Conservation (phyloP, 1,140 invertebrate genomes). For the Harlomillsia oculata region DNA sequence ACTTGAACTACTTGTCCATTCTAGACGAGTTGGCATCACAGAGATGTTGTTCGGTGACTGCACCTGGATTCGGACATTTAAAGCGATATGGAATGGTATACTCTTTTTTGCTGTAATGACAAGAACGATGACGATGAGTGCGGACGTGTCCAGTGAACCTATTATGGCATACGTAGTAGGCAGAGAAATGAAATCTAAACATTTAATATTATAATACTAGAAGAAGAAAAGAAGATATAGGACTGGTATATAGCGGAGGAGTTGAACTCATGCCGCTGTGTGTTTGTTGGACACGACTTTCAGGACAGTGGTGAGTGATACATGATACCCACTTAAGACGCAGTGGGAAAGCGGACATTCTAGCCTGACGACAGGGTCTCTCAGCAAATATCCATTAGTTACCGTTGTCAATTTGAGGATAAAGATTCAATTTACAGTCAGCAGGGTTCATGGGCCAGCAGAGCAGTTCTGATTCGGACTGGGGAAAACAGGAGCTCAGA, state of each 20-base stretch:
- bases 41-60: not conserved
- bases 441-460: constrained; percentile 16
- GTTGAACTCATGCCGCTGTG: constrained; percentile 1
- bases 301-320: constrained; percentile 19
- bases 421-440: constrained; percentile 35
- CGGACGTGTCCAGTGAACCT: too few species aligned
- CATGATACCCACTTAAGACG: constrained; percentile 22
- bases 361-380: not conserved
- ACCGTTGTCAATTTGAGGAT: constrained; percentile 33
- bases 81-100: too few species aligned
- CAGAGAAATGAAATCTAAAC: too few species aligned
- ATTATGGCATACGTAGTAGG: too few species aligned
- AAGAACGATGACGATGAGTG: too few species aligned
- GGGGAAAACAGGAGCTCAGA: constrained; percentile 16
- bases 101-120: too few species aligned
- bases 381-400: constrained; percentile 28
- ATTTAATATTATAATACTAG: too few species aligned
- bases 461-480: too few species aligned
- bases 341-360: constrained; percentile 11
- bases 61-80: too few species aligned
- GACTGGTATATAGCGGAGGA: constrained; percentile 13
- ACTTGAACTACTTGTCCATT: constrained; percentile 20
- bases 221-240: too few species aligned
- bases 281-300: constrained; percentile 3
- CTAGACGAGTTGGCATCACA: constrained; percentile 3